Evolutionary conservation across 2,797 vertebrate genomes (phyloP).

Genomic region (Poeciliopsis infans): DNA sequence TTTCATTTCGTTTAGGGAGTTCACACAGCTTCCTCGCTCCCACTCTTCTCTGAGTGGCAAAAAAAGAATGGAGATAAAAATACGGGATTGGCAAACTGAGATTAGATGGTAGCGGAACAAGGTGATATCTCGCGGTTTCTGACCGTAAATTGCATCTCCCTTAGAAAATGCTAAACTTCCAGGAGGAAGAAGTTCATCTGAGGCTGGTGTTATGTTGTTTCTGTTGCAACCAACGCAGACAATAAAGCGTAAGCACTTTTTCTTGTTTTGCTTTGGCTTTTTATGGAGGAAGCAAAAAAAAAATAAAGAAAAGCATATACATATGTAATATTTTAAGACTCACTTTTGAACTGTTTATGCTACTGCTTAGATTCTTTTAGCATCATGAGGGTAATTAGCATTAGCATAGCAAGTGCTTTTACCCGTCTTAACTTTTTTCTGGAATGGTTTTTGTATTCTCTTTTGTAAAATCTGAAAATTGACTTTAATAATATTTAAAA

Average conservation of each 20-base stretch:
- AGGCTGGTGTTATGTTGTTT: neutral
- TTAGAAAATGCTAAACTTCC: conserved; percentile 4
- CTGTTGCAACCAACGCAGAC: neutral
- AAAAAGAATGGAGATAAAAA: conserved; percentile 48
- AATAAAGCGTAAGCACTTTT: too few relatives aligned
- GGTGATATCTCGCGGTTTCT: conserved; percentile 22
- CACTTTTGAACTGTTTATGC: neutral
- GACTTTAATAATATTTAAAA: neutral
- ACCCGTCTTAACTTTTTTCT: neutral
- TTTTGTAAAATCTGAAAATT: neutral
- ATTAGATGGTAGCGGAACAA: conserved; percentile 35
- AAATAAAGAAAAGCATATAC: too few relatives aligned
- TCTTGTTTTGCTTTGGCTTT: neutral
- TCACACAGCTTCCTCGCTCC: conserved; percentile 58
- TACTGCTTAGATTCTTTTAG: neutral
- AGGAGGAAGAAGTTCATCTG: neutral
- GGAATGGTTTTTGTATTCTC: neutral
- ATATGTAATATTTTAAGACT: neutral
- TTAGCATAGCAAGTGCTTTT: neutral
- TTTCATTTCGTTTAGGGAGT: conserved; percentile 69
- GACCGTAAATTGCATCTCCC: conserved; percentile 13
- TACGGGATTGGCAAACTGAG: conserved; percentile 37
- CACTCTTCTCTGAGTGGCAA: conserved; percentile 38
- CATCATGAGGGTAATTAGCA: neutral
- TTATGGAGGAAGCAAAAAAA: neutral